Evolutionary conservation across 2,113 vertebrate species (phyloP), one percentile per base, ranked within the genome.

Genomic region (Abramis brama): DNA sequence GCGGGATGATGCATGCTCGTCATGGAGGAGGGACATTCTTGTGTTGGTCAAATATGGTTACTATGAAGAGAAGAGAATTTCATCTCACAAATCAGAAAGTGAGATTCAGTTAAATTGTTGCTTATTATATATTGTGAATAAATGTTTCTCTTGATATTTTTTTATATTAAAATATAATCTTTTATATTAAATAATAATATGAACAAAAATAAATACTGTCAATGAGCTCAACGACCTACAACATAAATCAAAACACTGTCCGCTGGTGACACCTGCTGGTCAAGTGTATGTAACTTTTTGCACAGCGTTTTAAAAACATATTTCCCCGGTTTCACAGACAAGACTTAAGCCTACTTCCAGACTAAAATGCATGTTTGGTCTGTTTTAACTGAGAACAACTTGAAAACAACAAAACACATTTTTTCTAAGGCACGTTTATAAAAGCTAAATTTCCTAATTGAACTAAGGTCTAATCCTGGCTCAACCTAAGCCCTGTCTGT

Each of bases 221-320:
- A 50, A 15, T 50, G 4, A 55, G 9, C 60, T 13, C 9, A 5
- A 64, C 2, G 7, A 55, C 19, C 2, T 7, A 57, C 19, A 57
- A 21, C 52, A 57, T 7, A 57, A 71, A 71, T 71, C 68, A 39
- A 30, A 17, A 43, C 1, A 79, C 33, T 43, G 57, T 25, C 10
- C 19, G 17, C 43, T 70, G 27, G 25, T 7, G 62, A 68, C 79
- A 52, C 45, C 79, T 70, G 62, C 79, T 82, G 79, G 39, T 47
- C 23, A 47, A 47, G 10, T 47, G 6, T 6, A n/a, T 75, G 70
- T 45, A 27, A 75, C 47, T 17, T 25, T 74, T 74, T 74, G 39
- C 23, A 74, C 52, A 19, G 5, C 52, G 6, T 19, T 55, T 55
- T 5, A 15, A 50, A 52, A 52, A 43, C 50, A 17, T 52, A 52